These are phyloP conservation scores for Mamestra configurata DNA, from an alignment of 1,140 invertebrate species.

Conservation along the genomic window DNA sequence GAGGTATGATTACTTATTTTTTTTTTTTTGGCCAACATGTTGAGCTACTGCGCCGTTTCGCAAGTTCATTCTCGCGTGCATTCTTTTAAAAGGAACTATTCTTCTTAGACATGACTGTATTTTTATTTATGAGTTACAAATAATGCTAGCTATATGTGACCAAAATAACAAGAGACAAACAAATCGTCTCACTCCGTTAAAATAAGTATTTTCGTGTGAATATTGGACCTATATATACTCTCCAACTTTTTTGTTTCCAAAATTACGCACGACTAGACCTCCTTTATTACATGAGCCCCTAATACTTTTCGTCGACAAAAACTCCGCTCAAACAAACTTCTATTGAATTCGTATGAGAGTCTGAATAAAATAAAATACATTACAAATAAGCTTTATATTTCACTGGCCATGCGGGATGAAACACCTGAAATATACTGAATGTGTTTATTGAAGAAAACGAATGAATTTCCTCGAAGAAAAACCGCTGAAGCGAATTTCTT, in stretches of 20 bases:
- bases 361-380: neutral
- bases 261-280: neutral
- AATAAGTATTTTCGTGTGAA: too few species aligned
- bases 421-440: neutral
- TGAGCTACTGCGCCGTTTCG: too few species aligned
- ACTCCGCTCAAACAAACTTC: neutral
- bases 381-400: constrained; percentile 15
- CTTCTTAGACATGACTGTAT: too few species aligned
- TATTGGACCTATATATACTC: too few species aligned
- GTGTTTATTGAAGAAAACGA: constrained; percentile 14
- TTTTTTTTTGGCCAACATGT: too few species aligned
- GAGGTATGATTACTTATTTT: too few species aligned
- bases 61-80: too few species aligned
- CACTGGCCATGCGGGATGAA: neutral
- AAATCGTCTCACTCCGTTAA: too few species aligned
- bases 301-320: neutral
- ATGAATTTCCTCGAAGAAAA: neutral
- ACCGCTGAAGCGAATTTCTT: neutral
- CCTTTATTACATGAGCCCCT: neutral
- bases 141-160: too few species aligned
- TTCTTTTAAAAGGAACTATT: too few species aligned
- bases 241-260: neutral
- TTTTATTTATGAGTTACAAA: too few species aligned
- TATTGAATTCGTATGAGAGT: neutral
- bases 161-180: too few species aligned